Evolutionary conservation across 2,113 vertebrate genomes (phyloP).

Genomic region (Fulica atra): DNA sequence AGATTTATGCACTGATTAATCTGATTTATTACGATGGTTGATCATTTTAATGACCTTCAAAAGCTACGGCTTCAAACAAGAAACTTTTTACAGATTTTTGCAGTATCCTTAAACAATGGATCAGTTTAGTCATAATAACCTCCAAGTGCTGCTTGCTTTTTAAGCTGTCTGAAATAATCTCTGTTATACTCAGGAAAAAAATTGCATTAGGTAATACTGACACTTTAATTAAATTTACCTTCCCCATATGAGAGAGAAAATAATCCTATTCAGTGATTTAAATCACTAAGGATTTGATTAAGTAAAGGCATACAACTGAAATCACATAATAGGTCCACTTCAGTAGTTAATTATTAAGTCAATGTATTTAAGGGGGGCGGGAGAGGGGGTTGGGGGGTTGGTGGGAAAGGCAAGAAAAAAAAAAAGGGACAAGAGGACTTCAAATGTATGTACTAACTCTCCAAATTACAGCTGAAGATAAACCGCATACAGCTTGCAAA

Average conservation of each 20-base stretch:
- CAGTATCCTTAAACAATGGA: neutral
- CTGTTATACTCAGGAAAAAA: slow-evolving; percentile 52
- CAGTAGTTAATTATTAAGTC: slow-evolving; percentile 41
- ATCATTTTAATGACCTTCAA: neutral
- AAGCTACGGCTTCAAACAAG: neutral
- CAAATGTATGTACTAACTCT: neutral
- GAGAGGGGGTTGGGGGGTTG: neutral
- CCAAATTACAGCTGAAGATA: neutral
- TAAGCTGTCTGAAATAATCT: slow-evolving; percentile 57
- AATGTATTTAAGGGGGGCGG: neutral
- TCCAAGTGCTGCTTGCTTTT: slow-evolving; percentile 39
- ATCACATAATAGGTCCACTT: slow-evolving; percentile 18
- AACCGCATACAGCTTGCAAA: neutral
- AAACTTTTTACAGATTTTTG: neutral
- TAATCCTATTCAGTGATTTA: slow-evolving; percentile 47
- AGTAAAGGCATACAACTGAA: slow-evolving; percentile 23
- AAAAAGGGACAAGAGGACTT: neutral
- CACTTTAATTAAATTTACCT: slow-evolving; percentile 73
- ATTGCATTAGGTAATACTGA: slow-evolving; percentile 62
- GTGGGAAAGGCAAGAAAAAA: neutral
- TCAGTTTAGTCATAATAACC: slow-evolving; percentile 10
- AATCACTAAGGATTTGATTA: slow-evolving; percentile 58
- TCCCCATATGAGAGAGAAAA: slow-evolving; percentile 25
- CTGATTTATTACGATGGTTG: neutral
- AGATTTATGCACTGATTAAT: neutral